A percentile compares a stretch with the other conserved stretches of the same genome.
phyloP scores from a whole-genome alignment of 2,888 invertebrate species.

The Lepas anatifera region DNA sequence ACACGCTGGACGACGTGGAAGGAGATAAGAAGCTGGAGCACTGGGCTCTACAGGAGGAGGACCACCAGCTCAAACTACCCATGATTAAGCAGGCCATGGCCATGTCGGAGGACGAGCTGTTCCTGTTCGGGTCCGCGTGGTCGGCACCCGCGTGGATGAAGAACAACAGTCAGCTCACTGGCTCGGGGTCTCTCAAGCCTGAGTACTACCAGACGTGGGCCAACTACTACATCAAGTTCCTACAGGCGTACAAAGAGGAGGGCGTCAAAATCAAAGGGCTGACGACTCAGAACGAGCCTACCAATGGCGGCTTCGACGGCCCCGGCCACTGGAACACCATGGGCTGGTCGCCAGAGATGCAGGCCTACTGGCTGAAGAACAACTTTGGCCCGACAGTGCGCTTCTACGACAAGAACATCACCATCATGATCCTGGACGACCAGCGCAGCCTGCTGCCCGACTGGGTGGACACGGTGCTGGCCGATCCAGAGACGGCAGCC shows the following conservation, averaged over 20 bases:
- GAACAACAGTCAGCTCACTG: slow-evolving; percentile 35
- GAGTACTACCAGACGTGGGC: slow-evolving; percentile 65
- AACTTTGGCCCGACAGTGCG: slow-evolving; percentile 60
- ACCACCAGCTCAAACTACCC: no score
- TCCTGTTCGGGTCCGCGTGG: slow-evolving; percentile 42
- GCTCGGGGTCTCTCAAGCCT: slow-evolving; percentile 37
- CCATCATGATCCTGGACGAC: slow-evolving; percentile 53
- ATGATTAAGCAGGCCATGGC: no score
- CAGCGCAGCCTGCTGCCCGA: slow-evolving; percentile 51
- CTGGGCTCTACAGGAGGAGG: no score
- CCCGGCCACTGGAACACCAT: slow-evolving; percentile 55
- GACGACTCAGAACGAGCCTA: slow-evolving; percentile 78
- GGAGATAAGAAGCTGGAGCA: slow-evolving; percentile 40
- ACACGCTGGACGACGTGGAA: slow-evolving; percentile 52
- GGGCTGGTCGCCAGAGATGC: slow-evolving; percentile 54
- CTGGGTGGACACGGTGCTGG: slow-evolving; percentile 43
- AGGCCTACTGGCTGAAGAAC: slow-evolving; percentile 54
- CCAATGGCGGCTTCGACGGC: slow-evolving; percentile 47
- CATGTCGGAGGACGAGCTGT: slow-evolving; percentile 30
- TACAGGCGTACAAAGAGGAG: slow-evolving; percentile 19
- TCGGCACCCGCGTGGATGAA: slow-evolving; percentile 46
- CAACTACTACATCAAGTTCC: slow-evolving; percentile 50
- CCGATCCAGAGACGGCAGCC: slow-evolving; percentile 28
- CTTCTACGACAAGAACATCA: slow-evolving; percentile 45
- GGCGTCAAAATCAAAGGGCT: slow-evolving; percentile 53